Conservation (phyloP, 2,888 invertebrate genomes). For the Lasioglossum villosulum region DNA sequence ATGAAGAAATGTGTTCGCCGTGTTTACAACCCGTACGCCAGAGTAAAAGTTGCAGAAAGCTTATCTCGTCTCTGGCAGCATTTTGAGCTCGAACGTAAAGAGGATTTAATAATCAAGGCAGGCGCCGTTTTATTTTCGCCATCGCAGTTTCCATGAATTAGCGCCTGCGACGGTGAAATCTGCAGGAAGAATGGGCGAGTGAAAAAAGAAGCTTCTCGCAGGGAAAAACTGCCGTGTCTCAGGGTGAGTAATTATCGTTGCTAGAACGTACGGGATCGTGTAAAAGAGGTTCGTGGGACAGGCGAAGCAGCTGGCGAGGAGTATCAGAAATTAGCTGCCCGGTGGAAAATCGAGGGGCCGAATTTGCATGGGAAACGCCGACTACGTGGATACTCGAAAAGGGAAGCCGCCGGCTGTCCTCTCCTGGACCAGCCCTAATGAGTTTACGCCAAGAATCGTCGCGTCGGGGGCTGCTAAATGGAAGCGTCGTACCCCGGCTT, state of each 20-base stretch:
- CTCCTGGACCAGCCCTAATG: slow-evolving; percentile 25
- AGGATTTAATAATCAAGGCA: neutral
- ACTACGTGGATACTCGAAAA: slow-evolving; percentile 16
- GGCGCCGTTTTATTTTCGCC: neutral
- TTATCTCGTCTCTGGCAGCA: neutral
- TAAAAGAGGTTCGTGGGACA: neutral
- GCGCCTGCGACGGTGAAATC: neutral
- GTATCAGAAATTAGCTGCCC: slow-evolving; percentile 17
- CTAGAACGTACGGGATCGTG: neutral
- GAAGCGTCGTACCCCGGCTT: slow-evolving; percentile 1
- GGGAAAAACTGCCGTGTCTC: neutral
- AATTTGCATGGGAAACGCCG: slow-evolving; percentile 26
- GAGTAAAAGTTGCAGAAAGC: neutral
- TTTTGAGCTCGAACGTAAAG: neutral
- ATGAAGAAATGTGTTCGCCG: no score
- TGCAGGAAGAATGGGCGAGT: neutral
- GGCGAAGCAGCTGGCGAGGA: neutral
- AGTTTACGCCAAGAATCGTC: slow-evolving; percentile 23
- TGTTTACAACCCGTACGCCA: no score
- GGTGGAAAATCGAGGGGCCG: neutral
- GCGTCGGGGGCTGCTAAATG: slow-evolving; percentile 4
- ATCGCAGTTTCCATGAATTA: neutral
- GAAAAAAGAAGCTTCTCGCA: neutral
- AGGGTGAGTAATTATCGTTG: neutral
- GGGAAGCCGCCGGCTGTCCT: slow-evolving; percentile 19